Evolutionary conservation across 2,797 vertebrate species (phyloP).

Genomic region (Labroides dimidiatus): DNA sequence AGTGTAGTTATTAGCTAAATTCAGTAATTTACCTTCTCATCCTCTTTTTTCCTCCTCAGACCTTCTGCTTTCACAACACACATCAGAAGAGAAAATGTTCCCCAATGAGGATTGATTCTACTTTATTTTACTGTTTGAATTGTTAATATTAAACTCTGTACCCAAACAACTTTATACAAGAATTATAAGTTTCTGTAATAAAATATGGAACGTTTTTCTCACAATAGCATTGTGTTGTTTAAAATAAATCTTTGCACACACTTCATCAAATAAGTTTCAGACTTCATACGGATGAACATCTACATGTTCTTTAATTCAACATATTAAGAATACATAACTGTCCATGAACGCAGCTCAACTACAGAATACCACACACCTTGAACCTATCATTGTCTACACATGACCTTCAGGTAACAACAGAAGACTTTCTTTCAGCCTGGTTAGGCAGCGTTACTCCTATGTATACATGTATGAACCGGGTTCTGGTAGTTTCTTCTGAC

Average conservation of each 20-base stretch:
- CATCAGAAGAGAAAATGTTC: slow-evolving; percentile 7
- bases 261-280: slow-evolving; percentile 20
- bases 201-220: slow-evolving; percentile 6
- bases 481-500: slow-evolving; percentile 52
- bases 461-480: slow-evolving; percentile 51
- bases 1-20: background rate
- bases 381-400: slow-evolving; percentile 62
- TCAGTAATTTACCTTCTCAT: background rate
- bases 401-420: slow-evolving; percentile 51
- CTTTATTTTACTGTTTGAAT: slow-evolving; percentile 10
- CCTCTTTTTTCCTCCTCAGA: slow-evolving; percentile 57
- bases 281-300: slow-evolving; percentile 49
- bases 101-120: no score
- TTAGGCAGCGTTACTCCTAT: slow-evolving; percentile 43
- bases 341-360: slow-evolving; percentile 73
- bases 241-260: background rate
- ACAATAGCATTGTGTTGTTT: background rate
- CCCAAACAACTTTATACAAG: background rate
- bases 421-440: slow-evolving; percentile 49
- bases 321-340: slow-evolving; percentile 74
- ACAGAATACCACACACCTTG: slow-evolving; percentile 66
- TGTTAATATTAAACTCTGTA: background rate
- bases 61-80: slow-evolving; percentile 43
- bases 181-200: background rate
- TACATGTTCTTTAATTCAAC: slow-evolving; percentile 77